These are phyloP conservation scores for Electrophaes corylata DNA, from an alignment of 2,888 invertebrate species.

Conservation along the genomic window DNA sequence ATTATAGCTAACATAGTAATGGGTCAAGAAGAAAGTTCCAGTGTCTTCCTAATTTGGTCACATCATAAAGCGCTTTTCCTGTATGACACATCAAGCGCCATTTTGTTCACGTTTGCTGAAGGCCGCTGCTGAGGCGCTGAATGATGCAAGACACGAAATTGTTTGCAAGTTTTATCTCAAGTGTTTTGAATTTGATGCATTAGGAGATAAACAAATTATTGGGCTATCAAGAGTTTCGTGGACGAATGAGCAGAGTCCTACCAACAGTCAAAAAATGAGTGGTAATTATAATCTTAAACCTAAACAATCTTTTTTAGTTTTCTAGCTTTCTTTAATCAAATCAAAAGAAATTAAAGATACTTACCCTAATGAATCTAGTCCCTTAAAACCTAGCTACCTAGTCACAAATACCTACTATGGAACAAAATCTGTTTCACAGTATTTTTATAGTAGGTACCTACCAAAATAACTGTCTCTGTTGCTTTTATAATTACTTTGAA, in stretches of 20 bases:
- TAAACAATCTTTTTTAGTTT: neutral
- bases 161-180: slow-evolving; percentile 51
- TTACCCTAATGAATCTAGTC: too few relatives aligned
- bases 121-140: slow-evolving; percentile 73
- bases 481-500: neutral
- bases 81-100: slow-evolving; percentile 70
- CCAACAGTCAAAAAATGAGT: slow-evolving; percentile 38
- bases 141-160: slow-evolving; percentile 68
- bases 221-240: slow-evolving; percentile 2
- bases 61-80: slow-evolving; percentile 78
- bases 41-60: slow-evolving; percentile 50
- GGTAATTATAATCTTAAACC: slow-evolving; percentile 36
- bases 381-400: too few relatives aligned
- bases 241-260: neutral
- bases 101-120: slow-evolving; percentile 64
- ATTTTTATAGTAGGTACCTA: neutral
- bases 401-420: too few relatives aligned
- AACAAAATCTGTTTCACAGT: too few relatives aligned
- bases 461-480: neutral
- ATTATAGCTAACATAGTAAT: too few relatives aligned
- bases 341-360: too few relatives aligned
- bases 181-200: slow-evolving; percentile 16
- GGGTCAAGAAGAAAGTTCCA: neutral
- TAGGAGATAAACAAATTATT: neutral
- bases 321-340: too few relatives aligned